Evolutionary conservation across 2,797 vertebrate species (phyloP).

Genomic region (Otus scops): DNA sequence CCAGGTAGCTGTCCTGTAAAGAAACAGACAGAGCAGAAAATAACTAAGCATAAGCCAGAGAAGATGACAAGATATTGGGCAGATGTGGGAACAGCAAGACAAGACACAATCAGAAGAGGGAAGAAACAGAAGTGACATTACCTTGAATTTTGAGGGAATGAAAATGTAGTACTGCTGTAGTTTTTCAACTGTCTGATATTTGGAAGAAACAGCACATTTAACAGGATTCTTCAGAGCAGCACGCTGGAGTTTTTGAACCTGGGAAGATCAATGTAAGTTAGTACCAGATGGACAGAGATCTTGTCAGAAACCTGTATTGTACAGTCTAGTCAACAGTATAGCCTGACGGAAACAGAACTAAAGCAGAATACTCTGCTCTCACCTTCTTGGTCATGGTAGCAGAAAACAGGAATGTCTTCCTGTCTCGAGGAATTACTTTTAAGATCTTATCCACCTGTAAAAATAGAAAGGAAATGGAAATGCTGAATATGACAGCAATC

Average conservation of each 20-base stretch:
- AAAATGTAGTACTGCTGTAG: slow-evolving; percentile 96
- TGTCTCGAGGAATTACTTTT: slow-evolving; percentile 94
- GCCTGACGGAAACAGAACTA: neutral
- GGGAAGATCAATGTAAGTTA: neutral
- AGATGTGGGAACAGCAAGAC: neutral
- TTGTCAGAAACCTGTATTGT: neutral
- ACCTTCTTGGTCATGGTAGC: slow-evolving; percentile 99
- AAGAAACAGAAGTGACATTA: slow-evolving; percentile 55
- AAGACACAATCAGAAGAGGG: neutral
- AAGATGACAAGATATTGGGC: neutral
- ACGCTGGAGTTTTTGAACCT: slow-evolving; percentile 97
- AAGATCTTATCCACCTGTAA: slow-evolving; percentile 94
- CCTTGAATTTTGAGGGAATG: slow-evolving; percentile 97
- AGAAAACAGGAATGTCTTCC: slow-evolving; percentile 93
- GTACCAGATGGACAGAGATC: neutral
- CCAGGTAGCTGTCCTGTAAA: slow-evolving; percentile 93
- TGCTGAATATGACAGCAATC: neutral
- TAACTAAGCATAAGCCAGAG: neutral
- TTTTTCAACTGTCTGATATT: slow-evolving; percentile 96
- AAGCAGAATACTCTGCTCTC: neutral
- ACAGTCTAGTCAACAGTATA: neutral
- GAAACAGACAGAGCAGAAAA: neutral
- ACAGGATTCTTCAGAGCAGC: slow-evolving; percentile 95
- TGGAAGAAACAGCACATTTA: slow-evolving; percentile 93
- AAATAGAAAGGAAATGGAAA: neutral